Percentiles rank a stretch among this genome's conserved stretches.
phyloP scores from a whole-genome alignment of 1,140 invertebrate species.

The Holotrichia oblita region DNA sequence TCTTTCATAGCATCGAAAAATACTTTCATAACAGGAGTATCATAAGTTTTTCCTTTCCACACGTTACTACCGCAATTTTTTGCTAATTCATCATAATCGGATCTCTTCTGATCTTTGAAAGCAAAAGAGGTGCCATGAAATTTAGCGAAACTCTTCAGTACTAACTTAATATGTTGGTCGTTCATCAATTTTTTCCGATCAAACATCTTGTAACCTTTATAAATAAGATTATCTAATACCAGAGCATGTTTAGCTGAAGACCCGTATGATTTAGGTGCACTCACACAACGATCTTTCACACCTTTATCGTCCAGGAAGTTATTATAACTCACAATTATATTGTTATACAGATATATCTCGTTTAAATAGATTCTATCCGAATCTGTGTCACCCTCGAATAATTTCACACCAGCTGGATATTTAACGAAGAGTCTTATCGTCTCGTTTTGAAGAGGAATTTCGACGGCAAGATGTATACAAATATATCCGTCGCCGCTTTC shows the following conservation, averaged over 20 bases:
- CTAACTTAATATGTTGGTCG: background rate
- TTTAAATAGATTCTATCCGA: background rate
- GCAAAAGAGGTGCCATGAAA: background rate
- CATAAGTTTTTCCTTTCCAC: background rate
- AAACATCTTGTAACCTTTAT: conserved; percentile 61
- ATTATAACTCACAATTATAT: background rate
- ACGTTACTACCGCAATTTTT: background rate
- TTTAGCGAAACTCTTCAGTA: background rate
- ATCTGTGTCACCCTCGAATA: background rate
- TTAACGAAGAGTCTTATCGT: background rate
- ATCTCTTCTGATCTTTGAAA: background rate
- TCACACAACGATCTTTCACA: conserved; percentile 44
- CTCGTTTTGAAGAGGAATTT: background rate
- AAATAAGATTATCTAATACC: conserved; percentile 65
- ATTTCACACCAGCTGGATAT: background rate
- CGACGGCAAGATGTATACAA: background rate
- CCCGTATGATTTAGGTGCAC: conserved; percentile 59
- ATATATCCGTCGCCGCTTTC: background rate
- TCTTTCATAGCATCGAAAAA: background rate
- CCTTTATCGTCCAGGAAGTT: background rate
- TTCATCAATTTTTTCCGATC: conserved; percentile 57
- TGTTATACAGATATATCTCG: background rate
- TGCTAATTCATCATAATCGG: background rate
- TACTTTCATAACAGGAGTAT: background rate
- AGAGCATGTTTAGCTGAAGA: conserved; percentile 59